These are phyloP conservation scores for Callyntrura sp. DNA, from an alignment of 2,888 invertebrate species.

Conservation along the genomic window DNA sequence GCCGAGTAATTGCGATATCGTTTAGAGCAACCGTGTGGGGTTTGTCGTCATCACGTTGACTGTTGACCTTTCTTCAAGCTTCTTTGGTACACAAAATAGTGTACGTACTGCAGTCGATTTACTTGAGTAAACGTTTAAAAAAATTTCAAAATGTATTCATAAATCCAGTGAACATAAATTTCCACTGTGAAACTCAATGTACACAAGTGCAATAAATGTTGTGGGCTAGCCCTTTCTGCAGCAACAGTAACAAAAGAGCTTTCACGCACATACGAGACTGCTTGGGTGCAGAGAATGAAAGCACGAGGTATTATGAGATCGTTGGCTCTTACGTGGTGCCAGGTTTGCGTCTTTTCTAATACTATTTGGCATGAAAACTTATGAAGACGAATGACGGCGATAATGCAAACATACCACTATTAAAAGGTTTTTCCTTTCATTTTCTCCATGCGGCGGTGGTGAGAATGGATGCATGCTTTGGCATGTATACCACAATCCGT, in stretches of 20 bases:
- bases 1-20: too few relatives aligned
- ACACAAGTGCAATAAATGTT: background rate
- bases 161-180: too few relatives aligned
- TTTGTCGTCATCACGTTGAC: too few relatives aligned
- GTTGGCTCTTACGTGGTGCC: background rate
- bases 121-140: too few relatives aligned
- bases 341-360: background rate
- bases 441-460: background rate
- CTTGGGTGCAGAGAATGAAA: constrained; percentile 8
- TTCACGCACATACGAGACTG: background rate
- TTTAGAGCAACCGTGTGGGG: too few relatives aligned
- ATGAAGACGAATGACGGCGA: constrained; percentile 57
- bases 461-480: background rate
- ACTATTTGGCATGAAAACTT: constrained; percentile 35
- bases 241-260: constrained; percentile 17
- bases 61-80: too few relatives aligned
- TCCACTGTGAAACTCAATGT: too few relatives aligned
- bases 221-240: background rate
- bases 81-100: too few relatives aligned
- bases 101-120: too few relatives aligned
- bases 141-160: too few relatives aligned
- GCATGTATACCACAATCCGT: constrained; percentile 1
- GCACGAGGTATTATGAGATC: background rate
- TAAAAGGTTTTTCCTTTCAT: constrained; percentile 34
- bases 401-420: constrained; percentile 58